Base-by-base conservation (phyloP, 2,113 vertebrate species). In the Planiliza haematocheilus region DNA sequence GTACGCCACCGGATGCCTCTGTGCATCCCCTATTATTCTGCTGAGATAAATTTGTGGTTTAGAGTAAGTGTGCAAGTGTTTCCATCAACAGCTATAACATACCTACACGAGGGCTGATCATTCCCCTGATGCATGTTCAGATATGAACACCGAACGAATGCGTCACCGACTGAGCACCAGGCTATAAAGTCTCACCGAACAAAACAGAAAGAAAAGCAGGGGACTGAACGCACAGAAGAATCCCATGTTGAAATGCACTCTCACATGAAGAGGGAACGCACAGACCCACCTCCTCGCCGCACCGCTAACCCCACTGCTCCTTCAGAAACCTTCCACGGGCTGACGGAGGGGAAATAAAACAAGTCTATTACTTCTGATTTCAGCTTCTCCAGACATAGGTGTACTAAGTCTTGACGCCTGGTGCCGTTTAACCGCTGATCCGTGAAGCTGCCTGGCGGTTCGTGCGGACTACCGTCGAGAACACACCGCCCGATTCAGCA, bases 321-420 rank as follows among this genome's bases (percentile, higher is more conserved):
- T 37, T 68, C 48, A 69, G 62, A 77, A 79, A 81, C 48, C 71
- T 46, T 53, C 30, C 43, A 52, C 37, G 42, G 10, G 20, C 69
- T 70, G 70, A 77, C 62, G 7, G 58, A 81, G 30, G 51, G 48
- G 65, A 72, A 84, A 87, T 70, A 84, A 82, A 82, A 79, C 76
- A 61, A 76, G 64, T 81, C 66, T 74, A 46, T 37, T 4, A 21
- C 45, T 60, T 79, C 64, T 67, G 71, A 70, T 81, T 78, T 78
- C 67, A 84, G 64, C 53, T 57, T 66, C 62, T 78, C 20, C 39
- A 65, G 58, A 80, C 62, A 45, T 13, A 16, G 52, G 68, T 70
- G 77, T 57, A 70, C 73, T 53, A 39, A 30, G 51, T 41, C 62
- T 43, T 67, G 65, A 66, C 51, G 50, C 65, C 62, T 18, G 20